Conservation (phyloP, 2,797 vertebrate genomes). For the Miopithecus talapoin region DNA sequence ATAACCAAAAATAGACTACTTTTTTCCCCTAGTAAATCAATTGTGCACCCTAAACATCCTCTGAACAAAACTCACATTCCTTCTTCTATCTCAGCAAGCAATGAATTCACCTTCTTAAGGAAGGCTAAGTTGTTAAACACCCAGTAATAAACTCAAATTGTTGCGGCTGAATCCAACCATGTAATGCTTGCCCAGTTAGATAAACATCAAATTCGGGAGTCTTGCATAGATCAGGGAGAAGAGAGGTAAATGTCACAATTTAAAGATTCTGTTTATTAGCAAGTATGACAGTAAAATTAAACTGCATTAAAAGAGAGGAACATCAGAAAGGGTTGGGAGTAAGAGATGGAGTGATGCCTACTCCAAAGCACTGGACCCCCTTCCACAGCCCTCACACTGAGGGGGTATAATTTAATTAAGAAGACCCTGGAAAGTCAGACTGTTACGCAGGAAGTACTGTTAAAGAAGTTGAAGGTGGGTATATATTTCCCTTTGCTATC, state of each 20-base stretch:
- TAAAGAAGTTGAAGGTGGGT: constrained; percentile 29
- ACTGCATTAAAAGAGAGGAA: constrained; percentile 8
- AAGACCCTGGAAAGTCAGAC: background rate
- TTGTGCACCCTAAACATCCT: background rate
- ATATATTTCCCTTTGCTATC: constrained; percentile 48
- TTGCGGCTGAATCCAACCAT: constrained; percentile 43
- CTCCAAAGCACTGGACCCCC: background rate
- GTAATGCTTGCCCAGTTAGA: constrained; percentile 5
- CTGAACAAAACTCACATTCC: background rate
- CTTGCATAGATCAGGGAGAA: background rate
- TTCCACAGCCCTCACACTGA: background rate
- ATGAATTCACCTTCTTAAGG: constrained; percentile 22
- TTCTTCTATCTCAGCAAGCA: constrained; percentile 37
- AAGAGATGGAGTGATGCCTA: background rate
- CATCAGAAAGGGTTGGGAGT: background rate
- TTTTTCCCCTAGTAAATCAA: background rate
- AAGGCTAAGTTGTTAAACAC: constrained; percentile 3
- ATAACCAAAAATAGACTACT: constrained; percentile 10
- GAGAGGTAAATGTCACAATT: background rate
- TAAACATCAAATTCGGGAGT: constrained; percentile 36
- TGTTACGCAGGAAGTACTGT: constrained; percentile 46
- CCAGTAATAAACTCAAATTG: constrained; percentile 20
- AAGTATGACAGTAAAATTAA: constrained; percentile 26
- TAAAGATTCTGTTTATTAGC: background rate
- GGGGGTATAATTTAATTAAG: constrained; percentile 46